Percentiles rank a stretch among this genome's conserved stretches.
Conservation (phyloP, 2,797 vertebrate species). For the Clarias fuscus region DNA sequence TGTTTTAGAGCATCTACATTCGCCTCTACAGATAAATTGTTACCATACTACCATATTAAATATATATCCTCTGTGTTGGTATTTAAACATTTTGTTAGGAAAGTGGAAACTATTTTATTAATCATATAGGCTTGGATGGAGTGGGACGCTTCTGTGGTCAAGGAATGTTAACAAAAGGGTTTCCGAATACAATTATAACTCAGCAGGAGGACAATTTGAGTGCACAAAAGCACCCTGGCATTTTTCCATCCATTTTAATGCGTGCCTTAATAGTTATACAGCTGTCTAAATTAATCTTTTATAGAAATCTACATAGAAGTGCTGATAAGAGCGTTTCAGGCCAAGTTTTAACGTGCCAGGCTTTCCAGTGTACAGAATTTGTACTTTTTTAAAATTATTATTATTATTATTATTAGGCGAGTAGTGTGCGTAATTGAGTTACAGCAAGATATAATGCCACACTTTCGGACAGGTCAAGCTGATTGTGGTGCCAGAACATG, state of each 20-base stretch:
- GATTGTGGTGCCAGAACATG: constrained; percentile 45
- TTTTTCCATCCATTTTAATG: constrained; percentile 28
- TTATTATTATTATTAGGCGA: not conserved
- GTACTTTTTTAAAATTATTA: not conserved
- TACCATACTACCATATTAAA: not conserved
- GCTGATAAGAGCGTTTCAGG: not conserved
- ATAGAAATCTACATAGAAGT: constrained; percentile 30
- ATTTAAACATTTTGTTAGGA: not conserved
- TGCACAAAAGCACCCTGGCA: constrained; percentile 25
- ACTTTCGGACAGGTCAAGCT: constrained; percentile 23
- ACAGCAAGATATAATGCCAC: constrained; percentile 2
- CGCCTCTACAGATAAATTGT: not conserved
- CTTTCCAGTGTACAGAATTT: constrained; percentile 4
- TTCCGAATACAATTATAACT: constrained; percentile 29
- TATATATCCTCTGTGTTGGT: not conserved
- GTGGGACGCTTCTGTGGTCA: constrained; percentile 10
- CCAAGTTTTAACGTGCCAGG: not conserved
- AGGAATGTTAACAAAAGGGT: constrained; percentile 33
- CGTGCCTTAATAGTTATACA: constrained; percentile 26
- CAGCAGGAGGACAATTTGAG: constrained; percentile 31
- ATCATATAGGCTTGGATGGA: constrained; percentile 9
- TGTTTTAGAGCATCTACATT: not conserved
- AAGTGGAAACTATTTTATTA: constrained; percentile 7
- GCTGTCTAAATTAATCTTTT: constrained; percentile 19
- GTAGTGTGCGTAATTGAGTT: not conserved